These are phyloP conservation scores for Himalopsyche phryganea DNA, from an alignment of 1,140 invertebrate species.

Conservation along the genomic window DNA sequence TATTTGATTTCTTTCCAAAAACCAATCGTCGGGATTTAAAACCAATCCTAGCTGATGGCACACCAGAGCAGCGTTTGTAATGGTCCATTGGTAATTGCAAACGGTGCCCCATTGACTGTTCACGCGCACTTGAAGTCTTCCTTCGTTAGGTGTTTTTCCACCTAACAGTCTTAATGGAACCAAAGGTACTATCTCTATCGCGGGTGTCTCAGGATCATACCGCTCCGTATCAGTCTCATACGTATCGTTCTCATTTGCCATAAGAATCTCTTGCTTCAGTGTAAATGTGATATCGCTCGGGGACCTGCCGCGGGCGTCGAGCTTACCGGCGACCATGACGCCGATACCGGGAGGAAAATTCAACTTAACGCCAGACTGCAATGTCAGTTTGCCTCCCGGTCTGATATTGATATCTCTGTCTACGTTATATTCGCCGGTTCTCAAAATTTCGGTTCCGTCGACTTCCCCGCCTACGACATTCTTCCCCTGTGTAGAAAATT, in stretches of 20 bases:
- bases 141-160: slow-evolving; percentile 70
- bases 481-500: slow-evolving; percentile 65
- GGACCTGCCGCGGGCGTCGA: slow-evolving; percentile 76
- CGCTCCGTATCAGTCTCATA: slow-evolving; percentile 55
- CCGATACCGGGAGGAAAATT: slow-evolving; percentile 87
- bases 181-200: slow-evolving; percentile 52
- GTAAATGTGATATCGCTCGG: slow-evolving; percentile 76
- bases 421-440: slow-evolving; percentile 78
- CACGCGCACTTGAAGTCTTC: slow-evolving; percentile 75
- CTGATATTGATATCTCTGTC: slow-evolving; percentile 87
- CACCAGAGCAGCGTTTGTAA: slow-evolving; percentile 85
- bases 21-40: slow-evolving; percentile 90
- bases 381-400: slow-evolving; percentile 79
- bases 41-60: slow-evolving; percentile 94
- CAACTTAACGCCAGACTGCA: slow-evolving; percentile 83
- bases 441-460: slow-evolving; percentile 76
- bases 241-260: slow-evolving; percentile 61
- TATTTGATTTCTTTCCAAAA: slow-evolving; percentile 73
- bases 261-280: slow-evolving; percentile 67
- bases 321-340: slow-evolving; percentile 91
- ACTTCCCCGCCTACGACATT: slow-evolving; percentile 83
- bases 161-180: slow-evolving; percentile 73
- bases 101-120: slow-evolving; percentile 93
- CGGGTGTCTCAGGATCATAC: slow-evolving; percentile 52
- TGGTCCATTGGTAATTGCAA: slow-evolving; percentile 94